Percentiles rank a stretch among this genome's conserved stretches.
These are phyloP conservation scores for Gnathonemus echidnorhynchus DNA, from an alignment of 2,113 vertebrate species.

Conservation along the genomic window DNA sequence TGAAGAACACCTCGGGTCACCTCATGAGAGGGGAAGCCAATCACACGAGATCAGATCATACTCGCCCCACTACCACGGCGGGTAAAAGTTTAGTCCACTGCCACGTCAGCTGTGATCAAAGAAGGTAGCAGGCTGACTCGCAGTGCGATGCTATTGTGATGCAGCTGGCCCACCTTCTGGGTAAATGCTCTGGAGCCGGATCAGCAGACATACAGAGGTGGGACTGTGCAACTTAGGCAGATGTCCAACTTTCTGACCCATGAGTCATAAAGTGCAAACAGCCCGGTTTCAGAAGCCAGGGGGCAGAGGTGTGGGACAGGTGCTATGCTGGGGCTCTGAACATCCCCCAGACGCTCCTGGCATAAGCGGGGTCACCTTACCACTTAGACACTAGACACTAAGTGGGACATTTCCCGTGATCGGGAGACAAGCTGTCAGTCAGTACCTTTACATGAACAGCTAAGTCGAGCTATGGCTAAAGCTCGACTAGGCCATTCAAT, in stretches of 20 bases:
- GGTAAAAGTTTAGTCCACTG: conserved; percentile 11
- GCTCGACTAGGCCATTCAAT: too few relatives aligned
- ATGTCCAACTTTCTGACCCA: neutral
- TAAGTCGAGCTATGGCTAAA: too few relatives aligned
- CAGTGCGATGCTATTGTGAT: neutral
- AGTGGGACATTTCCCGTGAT: neutral
- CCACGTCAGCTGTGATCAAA: neutral
- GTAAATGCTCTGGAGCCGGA: neutral
- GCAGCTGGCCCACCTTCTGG: neutral
- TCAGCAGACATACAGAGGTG: neutral
- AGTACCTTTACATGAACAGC: too few relatives aligned
- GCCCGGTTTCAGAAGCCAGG: neutral
- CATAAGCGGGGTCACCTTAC: neutral
- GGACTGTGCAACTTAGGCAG: neutral
- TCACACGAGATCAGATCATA: conserved; percentile 35
- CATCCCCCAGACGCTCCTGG: neutral
- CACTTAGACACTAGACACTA: conserved; percentile 18
- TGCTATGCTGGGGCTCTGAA: neutral
- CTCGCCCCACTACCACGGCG: conserved; percentile 19
- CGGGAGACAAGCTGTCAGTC: conserved; percentile 24
- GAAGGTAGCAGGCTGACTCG: neutral
- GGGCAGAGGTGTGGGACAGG: neutral
- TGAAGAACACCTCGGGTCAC: conserved; percentile 17
- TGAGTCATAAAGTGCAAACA: neutral
- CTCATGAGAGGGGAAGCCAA: conserved; percentile 29